Evolutionary conservation across 2,888 invertebrate species (phyloP), one percentile per base, ranked within the genome.

Genomic region (Heliconius charithonia): DNA sequence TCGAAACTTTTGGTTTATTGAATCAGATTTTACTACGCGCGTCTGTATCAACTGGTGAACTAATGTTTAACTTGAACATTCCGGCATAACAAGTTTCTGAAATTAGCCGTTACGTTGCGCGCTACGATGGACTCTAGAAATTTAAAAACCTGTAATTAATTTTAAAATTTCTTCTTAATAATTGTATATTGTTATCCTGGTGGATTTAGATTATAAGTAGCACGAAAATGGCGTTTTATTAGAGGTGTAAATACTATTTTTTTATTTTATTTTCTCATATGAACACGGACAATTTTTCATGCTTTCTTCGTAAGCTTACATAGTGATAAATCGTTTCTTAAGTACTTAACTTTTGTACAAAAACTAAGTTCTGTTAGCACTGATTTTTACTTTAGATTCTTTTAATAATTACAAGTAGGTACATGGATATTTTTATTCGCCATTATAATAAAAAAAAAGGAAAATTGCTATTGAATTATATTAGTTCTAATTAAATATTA

Each of bases 1-100:
- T 90, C 89, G 83, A 89, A 91, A 91, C 85, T 91, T 90, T 88
- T 85, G 83, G 85, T 84, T 79, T 78, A 83, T 80, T 81, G 81
- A 82, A 75, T 82, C 79, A 78, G 79, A 80, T 81, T 80, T 78
- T 79, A 79, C 79, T 79, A 79, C 78, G 78, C 75, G 79, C 77
- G 63, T 80, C 65, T 78, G 66, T 78, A 80, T 77, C 76, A 80
- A 75, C 71, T 75, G 76, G 72, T 51, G 67, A 75, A 63, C 25
- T 76, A 79, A 77, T 62, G 74, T 79, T 79, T 71, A 65, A 80
- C 75, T 80, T 76, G 59, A 74, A 73, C 32, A 63, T 76, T 63
- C 56, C 25, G 65, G 63, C 22, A 56, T 62, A 59, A 75, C 29
- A 71, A 79, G 22, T 51, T 78, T 1, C 62, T 12, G 25, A 56